These are phyloP conservation scores for Stegodyphus mimosarum DNA, from an alignment of 1,140 invertebrate genomes.

Conservation along the genomic window DNA sequence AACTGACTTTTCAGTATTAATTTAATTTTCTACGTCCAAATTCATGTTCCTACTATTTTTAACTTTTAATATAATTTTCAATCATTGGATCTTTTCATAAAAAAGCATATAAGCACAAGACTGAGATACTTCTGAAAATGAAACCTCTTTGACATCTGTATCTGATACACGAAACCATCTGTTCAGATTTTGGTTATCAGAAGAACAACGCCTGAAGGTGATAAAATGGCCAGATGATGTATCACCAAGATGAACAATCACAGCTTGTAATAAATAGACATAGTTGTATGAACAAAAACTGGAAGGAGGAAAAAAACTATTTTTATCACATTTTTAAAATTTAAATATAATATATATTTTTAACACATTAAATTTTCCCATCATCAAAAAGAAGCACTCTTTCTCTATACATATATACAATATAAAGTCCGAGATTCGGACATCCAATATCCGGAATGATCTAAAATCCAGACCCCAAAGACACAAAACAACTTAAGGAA, in stretches of 20 bases:
- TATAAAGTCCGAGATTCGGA: no score
- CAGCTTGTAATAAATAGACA: slow-evolving; percentile 80
- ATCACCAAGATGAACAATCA: slow-evolving; percentile 89
- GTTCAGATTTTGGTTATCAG: slow-evolving; percentile 63
- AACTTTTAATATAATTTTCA: slow-evolving; percentile 28
- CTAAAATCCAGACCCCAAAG: no score
- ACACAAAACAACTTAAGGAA: no score
- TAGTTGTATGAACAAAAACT: slow-evolving; percentile 61
- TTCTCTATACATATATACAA: no score
- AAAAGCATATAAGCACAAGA: slow-evolving; percentile 72
- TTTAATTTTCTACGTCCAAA: no score
- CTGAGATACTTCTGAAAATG: slow-evolving; percentile 67
- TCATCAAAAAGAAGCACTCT: no score
- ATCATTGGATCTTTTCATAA: slow-evolving; percentile 68
- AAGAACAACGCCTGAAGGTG: slow-evolving; percentile 81
- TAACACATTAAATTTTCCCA: no score
- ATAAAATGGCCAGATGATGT: slow-evolving; percentile 91
- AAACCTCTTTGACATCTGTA: slow-evolving; percentile 66
- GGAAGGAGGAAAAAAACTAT: slow-evolving; percentile 1
- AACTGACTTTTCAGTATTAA: no score
- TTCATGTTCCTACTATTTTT: neutral
- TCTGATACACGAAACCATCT: slow-evolving; percentile 71
- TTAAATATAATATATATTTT: no score
- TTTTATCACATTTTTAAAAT: no score
- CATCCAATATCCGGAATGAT: no score